Conservation (phyloP, 1,140 invertebrate species). For the Bilobella aurantiaca region DNA sequence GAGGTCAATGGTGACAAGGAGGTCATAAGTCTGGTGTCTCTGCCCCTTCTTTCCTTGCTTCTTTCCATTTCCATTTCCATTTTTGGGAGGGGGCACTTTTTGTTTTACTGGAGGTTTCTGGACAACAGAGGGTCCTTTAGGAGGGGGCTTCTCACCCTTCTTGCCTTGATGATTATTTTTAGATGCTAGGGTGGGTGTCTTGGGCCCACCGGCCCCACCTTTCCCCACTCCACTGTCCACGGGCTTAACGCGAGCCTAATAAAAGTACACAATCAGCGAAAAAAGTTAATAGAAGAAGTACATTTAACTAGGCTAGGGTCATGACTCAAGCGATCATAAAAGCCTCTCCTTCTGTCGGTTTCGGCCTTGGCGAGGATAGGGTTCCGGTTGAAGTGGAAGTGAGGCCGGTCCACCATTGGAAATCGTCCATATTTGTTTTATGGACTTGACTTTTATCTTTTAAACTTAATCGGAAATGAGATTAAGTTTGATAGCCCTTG, state of each 20-base stretch:
- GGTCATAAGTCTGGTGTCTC: slow-evolving; percentile 66
- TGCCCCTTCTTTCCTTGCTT: slow-evolving; percentile 64
- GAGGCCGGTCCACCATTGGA: too few species aligned
- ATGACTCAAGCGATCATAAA: too few species aligned
- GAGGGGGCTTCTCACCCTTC: slow-evolving; percentile 44
- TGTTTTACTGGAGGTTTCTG: slow-evolving; percentile 36
- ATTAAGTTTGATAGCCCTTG: too few species aligned
- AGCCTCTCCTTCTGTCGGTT: too few species aligned
- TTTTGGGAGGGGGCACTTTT: slow-evolving; percentile 29
- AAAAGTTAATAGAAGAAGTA: background rate
- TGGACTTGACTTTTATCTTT: too few species aligned
- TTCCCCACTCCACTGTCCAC: slow-evolving; percentile 61
- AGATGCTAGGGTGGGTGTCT: slow-evolving; percentile 45
- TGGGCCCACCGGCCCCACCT: slow-evolving; percentile 43
- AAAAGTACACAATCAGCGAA: background rate
- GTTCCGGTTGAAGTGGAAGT: too few species aligned
- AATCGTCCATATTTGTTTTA: too few species aligned
- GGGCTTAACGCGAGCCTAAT: slow-evolving; percentile 71
- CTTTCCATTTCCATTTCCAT: slow-evolving; percentile 44
- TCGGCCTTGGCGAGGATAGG: too few species aligned
- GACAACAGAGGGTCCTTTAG: background rate
- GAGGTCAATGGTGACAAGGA: slow-evolving; percentile 69
- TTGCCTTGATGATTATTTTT: slow-evolving; percentile 47
- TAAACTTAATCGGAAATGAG: too few species aligned
- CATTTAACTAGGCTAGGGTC: too few species aligned